Evolutionary conservation across 2,888 invertebrate species (phyloP).

Genomic region (Ypsolopha scabrella): DNA sequence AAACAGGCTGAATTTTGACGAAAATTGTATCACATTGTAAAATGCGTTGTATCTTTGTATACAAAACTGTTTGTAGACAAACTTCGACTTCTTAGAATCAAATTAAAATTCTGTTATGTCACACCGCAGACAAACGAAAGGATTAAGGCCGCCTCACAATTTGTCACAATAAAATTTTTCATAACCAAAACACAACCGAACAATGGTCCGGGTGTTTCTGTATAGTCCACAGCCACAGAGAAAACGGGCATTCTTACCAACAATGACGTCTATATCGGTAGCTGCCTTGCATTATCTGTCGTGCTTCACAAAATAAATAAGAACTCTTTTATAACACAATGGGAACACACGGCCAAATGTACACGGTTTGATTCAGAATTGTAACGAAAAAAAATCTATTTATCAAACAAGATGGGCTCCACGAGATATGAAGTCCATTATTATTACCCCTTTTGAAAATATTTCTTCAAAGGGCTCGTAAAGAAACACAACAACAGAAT

Average conservation of each 20-base stretch:
- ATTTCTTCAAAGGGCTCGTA: constrained; percentile 15
- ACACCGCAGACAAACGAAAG: constrained; percentile 40
- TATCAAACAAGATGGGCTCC: constrained; percentile 58
- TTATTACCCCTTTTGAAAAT: constrained; percentile 57
- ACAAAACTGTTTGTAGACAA: background rate
- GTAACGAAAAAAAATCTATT: constrained; percentile 56
- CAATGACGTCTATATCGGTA: constrained; percentile 64
- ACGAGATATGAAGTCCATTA: constrained; percentile 49
- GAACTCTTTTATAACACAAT: constrained; percentile 58
- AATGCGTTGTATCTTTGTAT: background rate
- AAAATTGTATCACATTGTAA: too few relatives aligned
- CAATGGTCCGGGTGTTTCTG: constrained; percentile 31
- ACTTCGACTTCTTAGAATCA: constrained; percentile 25
- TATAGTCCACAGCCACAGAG: constrained; percentile 39
- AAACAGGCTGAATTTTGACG: too few relatives aligned
- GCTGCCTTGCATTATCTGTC: constrained; percentile 56
- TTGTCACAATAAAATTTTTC: constrained; percentile 63
- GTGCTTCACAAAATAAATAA: constrained; percentile 63
- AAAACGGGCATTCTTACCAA: constrained; percentile 44
- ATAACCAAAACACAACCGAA: constrained; percentile 57
- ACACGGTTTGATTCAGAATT: constrained; percentile 39
- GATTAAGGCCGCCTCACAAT: constrained; percentile 53
- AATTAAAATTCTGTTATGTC: constrained; percentile 8
- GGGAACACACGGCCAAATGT: constrained; percentile 35
- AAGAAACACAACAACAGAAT: too few relatives aligned